Conservation (phyloP, 1,140 invertebrate species). For the Sweltsa coloradensis region DNA sequence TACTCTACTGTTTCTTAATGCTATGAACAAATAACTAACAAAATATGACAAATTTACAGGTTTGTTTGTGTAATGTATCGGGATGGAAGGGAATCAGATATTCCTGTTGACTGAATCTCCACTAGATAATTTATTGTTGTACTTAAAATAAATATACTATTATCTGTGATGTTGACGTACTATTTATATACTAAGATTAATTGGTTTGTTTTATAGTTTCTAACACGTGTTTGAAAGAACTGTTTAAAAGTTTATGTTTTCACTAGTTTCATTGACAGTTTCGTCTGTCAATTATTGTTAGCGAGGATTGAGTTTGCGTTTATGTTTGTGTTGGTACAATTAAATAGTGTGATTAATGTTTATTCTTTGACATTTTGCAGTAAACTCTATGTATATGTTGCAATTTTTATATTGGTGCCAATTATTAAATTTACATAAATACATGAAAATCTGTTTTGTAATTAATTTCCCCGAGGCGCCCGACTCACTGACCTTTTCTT, state of each 20-base stretch:
- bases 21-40: neutral
- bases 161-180: slow-evolving; percentile 5
- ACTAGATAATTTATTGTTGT: slow-evolving; percentile 3
- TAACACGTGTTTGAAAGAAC: neutral
- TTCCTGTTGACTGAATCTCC: slow-evolving; percentile 3
- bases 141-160: slow-evolving; percentile 1
- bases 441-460: neutral
- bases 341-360: neutral
- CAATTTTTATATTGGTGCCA: slow-evolving; percentile 4
- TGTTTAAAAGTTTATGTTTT: neutral
- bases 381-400: neutral
- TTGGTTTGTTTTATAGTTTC: too few species aligned
- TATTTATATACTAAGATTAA: too few species aligned
- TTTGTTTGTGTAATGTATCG: neutral
- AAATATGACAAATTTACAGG: neutral
- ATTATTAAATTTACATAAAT: neutral
- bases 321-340: too few species aligned
- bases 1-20: neutral
- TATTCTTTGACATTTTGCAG: neutral
- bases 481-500: too few species aligned
- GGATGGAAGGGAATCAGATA: neutral
- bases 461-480: too few species aligned
- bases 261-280: too few species aligned
- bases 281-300: too few species aligned
- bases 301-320: too few species aligned